Evolutionary conservation across 2,888 invertebrate genomes (phyloP).

Genomic region (Stenotaenia linearis): DNA sequence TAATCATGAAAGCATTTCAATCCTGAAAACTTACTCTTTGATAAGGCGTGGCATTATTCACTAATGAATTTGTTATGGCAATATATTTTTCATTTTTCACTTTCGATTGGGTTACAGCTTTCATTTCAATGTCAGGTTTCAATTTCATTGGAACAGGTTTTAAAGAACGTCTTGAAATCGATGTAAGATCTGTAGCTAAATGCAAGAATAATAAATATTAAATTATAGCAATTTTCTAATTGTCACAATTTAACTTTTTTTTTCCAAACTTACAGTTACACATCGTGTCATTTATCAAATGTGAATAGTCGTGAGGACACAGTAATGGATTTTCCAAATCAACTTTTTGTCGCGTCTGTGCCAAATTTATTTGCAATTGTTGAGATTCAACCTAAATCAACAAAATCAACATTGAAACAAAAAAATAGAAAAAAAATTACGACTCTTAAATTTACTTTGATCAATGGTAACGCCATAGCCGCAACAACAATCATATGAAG

Average conservation of each 20-base stretch:
- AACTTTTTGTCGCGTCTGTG: conserved; percentile 37
- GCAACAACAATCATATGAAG: conserved; percentile 60
- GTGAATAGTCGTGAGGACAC: conserved; percentile 59
- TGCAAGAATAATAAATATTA: too few relatives aligned
- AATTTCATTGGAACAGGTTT: background rate
- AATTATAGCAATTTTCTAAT: too few relatives aligned
- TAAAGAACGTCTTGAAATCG: background rate
- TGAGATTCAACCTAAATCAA: conserved; percentile 31
- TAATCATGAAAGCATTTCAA: background rate
- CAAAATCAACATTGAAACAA: too few relatives aligned
- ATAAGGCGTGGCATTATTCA: background rate
- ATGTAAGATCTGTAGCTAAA: background rate
- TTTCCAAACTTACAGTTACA: too few relatives aligned
- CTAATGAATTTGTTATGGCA: background rate
- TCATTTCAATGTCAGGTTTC: background rate
- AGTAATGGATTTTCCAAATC: conserved; percentile 52
- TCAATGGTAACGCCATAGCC: conserved; percentile 60
- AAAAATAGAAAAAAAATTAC: too few relatives aligned
- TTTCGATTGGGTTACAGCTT: background rate
- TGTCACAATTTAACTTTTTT: too few relatives aligned
- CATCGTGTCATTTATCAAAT: conserved; percentile 49
- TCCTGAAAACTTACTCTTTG: background rate
- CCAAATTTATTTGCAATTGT: conserved; percentile 33
- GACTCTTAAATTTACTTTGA: too few relatives aligned
- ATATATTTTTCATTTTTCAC: background rate